Evolutionary conservation across 2,888 invertebrate species (phyloP).

Genomic region (Leucoma salicis): DNA sequence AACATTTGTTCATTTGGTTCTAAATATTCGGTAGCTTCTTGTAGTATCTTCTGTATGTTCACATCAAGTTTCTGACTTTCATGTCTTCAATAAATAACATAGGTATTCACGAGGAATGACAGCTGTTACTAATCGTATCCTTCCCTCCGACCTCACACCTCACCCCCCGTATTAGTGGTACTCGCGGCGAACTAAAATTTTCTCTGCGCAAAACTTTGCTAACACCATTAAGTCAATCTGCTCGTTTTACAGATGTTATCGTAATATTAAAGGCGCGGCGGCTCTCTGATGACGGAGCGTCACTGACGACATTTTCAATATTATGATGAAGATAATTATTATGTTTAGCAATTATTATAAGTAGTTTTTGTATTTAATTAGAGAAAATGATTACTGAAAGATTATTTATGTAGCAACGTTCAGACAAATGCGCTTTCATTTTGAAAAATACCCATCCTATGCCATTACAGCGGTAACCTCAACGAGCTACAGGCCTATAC

Average conservation of each 20-base stretch:
- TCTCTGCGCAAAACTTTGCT: constrained; percentile 66
- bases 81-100: constrained; percentile 60
- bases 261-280: constrained; percentile 53
- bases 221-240: constrained; percentile 80
- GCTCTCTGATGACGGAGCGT: neutral
- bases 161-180: constrained; percentile 53
- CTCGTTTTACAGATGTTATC: constrained; percentile 74
- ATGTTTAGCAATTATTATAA: neutral
- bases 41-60: too few relatives aligned
- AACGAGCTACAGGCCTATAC: too few relatives aligned
- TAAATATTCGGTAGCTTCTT: too few relatives aligned
- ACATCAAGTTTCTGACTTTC: constrained; percentile 37
- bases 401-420: too few relatives aligned
- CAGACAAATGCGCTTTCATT: too few relatives aligned
- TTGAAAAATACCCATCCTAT: too few relatives aligned
- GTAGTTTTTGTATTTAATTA: neutral
- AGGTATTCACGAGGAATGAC: constrained; percentile 72
- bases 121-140: constrained; percentile 74
- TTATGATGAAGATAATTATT: constrained; percentile 3
- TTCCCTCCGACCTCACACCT: constrained; percentile 27
- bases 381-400: too few relatives aligned
- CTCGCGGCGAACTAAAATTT: constrained; percentile 69
- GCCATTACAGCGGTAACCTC: too few relatives aligned
- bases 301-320: neutral
- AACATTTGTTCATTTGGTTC: too few relatives aligned